Base-by-base conservation (phyloP, 2,888 invertebrate genomes). In the Polydrusus cervinus region DNA sequence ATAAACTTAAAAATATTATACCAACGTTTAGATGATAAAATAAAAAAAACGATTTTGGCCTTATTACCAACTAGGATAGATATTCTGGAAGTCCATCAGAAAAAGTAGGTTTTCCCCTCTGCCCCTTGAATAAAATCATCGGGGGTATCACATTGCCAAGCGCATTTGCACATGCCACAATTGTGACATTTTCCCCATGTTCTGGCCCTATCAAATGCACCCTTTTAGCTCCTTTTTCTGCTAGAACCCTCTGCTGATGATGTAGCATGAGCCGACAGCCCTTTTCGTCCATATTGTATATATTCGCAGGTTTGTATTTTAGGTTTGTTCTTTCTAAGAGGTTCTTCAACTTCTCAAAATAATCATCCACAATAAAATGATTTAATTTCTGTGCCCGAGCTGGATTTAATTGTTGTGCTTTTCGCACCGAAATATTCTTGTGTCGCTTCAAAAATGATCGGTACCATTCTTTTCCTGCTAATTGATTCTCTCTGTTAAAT, bases 171-270 rank as follows among this genome's bases (percentile, higher is more conserved):
- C 83, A 84, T 8, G 77, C 79, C 7, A 83, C 83, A 8, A 83
- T 69, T 11, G 84, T 83, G 7, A 83, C 82, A 72, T 83, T 85
- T 80, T 85, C 82, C 14, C 76, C 84, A 77, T 85, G 84, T 74
- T 85, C 84, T 81, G 55, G 68, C 83, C 82, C 30, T 83, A 80
- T 43, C 80, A 76, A 78, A 80, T 82, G n/a, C 77, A 40, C 9
- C 13, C 40, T 2, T 40, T 40, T 40, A 13, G 1, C 51, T 20
- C 83, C 83, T 79, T 80, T 81, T 76, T 71, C 11, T 7, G 82
- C 81, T 47, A 82, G 64, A 11, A 83, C 82, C 7, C 38, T 60
- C 69, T 77, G 83, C 49, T 79, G 74, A 13, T 84, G 70, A 61
- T 84, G 83, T 0, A 84, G 18, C 3, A 77, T 83, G 1, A 84